These are phyloP conservation scores for Atta texana DNA, from an alignment of 1,140 invertebrate genomes.

Conservation along the genomic window DNA sequence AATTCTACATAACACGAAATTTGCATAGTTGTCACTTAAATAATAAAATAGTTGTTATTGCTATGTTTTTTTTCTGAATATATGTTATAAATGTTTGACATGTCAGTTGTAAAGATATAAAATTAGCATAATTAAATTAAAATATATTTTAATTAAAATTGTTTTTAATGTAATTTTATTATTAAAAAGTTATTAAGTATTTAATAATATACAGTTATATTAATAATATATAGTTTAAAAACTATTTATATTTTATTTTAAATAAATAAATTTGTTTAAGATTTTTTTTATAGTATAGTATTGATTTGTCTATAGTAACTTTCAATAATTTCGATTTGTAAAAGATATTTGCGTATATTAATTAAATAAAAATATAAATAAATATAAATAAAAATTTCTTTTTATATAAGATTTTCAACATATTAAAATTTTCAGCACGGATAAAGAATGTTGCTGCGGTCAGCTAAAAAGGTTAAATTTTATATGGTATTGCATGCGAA, in stretches of 20 bases:
- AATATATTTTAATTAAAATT: slow-evolving; percentile 1
- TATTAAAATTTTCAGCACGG: not conserved
- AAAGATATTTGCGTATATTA: not conserved
- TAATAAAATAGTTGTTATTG: no score
- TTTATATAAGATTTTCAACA: not conserved
- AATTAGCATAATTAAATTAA: not conserved
- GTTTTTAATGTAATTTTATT: not conserved
- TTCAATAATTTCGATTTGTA: not conserved
- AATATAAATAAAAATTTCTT: not conserved
- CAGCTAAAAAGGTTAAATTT: not conserved
- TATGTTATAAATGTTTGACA: no score
- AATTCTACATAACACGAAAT: no score
- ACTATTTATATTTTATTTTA: not conserved
- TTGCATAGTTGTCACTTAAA: no score
- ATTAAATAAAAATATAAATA: no score
- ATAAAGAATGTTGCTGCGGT: not conserved
- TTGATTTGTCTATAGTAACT: not conserved
- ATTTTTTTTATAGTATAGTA: not conserved
- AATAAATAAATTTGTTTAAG: not conserved
- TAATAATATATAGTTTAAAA: not conserved
- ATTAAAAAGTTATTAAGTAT: not conserved
- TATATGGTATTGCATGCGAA: not conserved
- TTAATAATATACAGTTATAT: not conserved
- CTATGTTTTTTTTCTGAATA: no score
- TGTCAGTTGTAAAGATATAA: not conserved